These are phyloP conservation scores for Nanger granti DNA, from an alignment of 2,113 vertebrate species.

Conservation along the genomic window DNA sequence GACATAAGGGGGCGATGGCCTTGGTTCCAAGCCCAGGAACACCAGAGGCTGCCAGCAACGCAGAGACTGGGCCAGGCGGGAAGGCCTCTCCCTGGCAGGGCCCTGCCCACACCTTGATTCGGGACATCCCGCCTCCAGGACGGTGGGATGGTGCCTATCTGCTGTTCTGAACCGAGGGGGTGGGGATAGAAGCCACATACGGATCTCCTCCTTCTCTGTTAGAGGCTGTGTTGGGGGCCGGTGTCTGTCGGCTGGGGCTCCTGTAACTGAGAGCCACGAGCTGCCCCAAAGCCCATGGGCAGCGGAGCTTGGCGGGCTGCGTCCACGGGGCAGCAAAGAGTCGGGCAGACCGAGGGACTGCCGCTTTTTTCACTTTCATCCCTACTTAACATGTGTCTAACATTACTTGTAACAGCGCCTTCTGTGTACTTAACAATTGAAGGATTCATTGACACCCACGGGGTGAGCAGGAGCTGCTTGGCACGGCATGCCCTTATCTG, in stretches of 20 bases:
- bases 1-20: not conserved
- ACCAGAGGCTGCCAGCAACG: fast-evolving
- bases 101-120: not conserved
- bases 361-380: not conserved
- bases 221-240: fast-evolving
- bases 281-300: fast-evolving
- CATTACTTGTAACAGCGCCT: not conserved
- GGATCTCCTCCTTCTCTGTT: not conserved
- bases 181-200: not conserved
- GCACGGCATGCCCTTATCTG: fast-evolving
- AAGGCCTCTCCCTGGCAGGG: no score
- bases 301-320: not conserved
- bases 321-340: not conserved
- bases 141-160: not conserved
- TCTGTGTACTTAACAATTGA: not conserved
- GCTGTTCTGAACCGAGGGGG: not conserved
- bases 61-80: not conserved
- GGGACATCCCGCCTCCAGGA: not conserved
- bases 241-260: fast-evolving
- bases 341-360: not conserved
- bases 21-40: not conserved
- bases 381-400: not conserved
- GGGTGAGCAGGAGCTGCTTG: not conserved
- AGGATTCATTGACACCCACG: not conserved
- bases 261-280: not conserved